phyloP scores from a whole-genome alignment of 1,140 invertebrate species.

The Bombus difficillimus region DNA sequence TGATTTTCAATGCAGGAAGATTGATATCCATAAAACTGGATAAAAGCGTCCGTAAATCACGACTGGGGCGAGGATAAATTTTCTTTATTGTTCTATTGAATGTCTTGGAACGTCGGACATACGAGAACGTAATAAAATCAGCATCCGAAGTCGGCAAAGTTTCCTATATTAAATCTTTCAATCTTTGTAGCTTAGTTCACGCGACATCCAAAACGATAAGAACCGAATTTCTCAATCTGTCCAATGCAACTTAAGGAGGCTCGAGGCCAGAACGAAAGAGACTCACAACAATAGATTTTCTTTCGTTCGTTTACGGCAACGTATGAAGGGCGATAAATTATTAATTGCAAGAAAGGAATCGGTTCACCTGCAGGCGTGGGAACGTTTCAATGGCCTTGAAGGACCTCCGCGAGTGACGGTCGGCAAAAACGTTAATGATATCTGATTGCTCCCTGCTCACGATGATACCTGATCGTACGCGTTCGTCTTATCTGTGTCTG shows the following conservation, averaged over 20 bases:
- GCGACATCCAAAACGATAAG: not conserved
- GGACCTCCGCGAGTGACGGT: slow-evolving; percentile 58
- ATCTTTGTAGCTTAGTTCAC: not conserved
- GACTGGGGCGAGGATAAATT: not conserved
- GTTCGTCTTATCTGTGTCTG: slow-evolving; percentile 69
- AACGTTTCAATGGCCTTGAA: slow-evolving; percentile 47
- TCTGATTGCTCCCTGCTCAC: slow-evolving; percentile 80
- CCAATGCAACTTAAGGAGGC: too few species aligned
- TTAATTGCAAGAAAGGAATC: slow-evolving; percentile 69
- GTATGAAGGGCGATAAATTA: slow-evolving; percentile 68
- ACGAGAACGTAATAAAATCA: too few species aligned
- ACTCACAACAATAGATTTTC: slow-evolving; percentile 40
- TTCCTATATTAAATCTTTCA: not conserved
- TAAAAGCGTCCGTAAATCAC: not conserved
- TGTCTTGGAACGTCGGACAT: too few species aligned
- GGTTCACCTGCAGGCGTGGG: slow-evolving; percentile 67
- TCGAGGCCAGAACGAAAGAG: not conserved
- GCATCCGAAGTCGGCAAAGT: not conserved
- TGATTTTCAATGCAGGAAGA: not conserved
- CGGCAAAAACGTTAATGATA: slow-evolving; percentile 80
- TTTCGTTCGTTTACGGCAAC: slow-evolving; percentile 52
- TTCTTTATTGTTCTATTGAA: not conserved
- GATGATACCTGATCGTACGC: slow-evolving; percentile 76
- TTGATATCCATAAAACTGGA: not conserved
- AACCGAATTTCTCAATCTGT: too few species aligned